Percentiles rank a stretch among this genome's conserved stretches.
Conservation (phyloP, 2,888 invertebrate genomes). For the Athrips mouffetella region DNA sequence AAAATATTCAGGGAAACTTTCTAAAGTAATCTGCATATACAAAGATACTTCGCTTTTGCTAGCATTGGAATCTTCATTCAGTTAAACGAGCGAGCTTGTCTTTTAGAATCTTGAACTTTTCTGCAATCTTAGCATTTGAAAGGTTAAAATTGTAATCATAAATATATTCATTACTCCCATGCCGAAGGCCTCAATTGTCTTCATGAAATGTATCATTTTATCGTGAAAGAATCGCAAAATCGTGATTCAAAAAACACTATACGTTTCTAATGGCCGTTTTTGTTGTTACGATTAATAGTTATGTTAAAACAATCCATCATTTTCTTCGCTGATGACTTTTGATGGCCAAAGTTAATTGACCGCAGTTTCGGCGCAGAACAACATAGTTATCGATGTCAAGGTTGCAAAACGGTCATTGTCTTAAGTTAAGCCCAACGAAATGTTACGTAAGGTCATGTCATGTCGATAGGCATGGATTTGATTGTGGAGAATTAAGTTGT, state of each 20-base stretch:
- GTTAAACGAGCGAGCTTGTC: neutral
- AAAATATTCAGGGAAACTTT: neutral
- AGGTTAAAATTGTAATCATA: neutral
- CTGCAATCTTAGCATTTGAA: neutral
- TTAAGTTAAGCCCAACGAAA: neutral
- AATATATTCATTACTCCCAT: neutral
- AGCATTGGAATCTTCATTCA: neutral
- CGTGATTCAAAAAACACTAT: slow-evolving; percentile 11
- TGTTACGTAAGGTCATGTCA: neutral
- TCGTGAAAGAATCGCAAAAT: slow-evolving; percentile 8
- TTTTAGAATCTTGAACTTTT: neutral
- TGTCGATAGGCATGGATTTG: neutral
- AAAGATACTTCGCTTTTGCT: neutral
- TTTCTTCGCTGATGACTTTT: slow-evolving; percentile 11
- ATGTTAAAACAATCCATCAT: slow-evolving; percentile 14
- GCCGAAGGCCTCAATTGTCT: neutral
- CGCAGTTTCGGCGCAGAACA: slow-evolving; percentile 11
- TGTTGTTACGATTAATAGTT: slow-evolving; percentile 15
- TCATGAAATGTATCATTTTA: slow-evolving; percentile 3
- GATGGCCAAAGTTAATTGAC: slow-evolving; percentile 16
- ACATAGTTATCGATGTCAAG: slow-evolving; percentile 9
- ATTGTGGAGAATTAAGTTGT: neutral
- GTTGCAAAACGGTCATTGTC: slow-evolving; percentile 14
- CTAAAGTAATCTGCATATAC: neutral
- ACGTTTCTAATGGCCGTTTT: neutral